Conservation (phyloP, 2,888 invertebrate species). For the Hoplodrina blanda region DNA sequence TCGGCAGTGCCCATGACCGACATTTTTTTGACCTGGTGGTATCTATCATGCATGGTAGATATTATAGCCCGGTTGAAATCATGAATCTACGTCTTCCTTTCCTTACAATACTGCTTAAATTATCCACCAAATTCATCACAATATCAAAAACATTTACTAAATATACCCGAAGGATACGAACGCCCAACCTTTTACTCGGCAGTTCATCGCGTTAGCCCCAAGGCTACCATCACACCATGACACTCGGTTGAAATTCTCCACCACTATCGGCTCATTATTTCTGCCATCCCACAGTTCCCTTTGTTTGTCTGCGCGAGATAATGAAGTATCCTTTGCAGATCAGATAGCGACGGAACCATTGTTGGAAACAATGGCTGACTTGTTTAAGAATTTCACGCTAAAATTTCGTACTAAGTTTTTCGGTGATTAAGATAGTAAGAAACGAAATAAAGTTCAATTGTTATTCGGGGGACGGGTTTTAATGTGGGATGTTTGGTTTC, state of each 20-base stretch:
- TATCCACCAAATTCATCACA: neutral
- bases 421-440: constrained; percentile 60
- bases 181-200: neutral
- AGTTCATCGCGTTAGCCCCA: constrained; percentile 18
- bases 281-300: constrained; percentile 58
- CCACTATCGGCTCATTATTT: constrained; percentile 70
- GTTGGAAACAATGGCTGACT: constrained; percentile 62
- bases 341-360: constrained; percentile 68
- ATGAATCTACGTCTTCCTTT: neutral
- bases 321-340: constrained; percentile 69
- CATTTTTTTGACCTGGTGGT: too few species aligned
- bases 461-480: constrained; percentile 31
- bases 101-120: neutral
- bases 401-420: constrained; percentile 63
- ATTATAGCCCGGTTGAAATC: too few species aligned
- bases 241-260: constrained; percentile 44
- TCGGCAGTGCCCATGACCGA: too few species aligned
- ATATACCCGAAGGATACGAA: neutral
- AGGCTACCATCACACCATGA: constrained; percentile 32
- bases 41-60: too few species aligned
- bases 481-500: constrained; percentile 30
- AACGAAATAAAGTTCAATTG: constrained; percentile 44
- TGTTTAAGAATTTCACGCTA: constrained; percentile 66
- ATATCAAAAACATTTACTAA: neutral
- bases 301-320: constrained; percentile 67